phyloP scores from a whole-genome alignment of 64 coral and sea anemone species.

The Montipora cactus region DNA sequence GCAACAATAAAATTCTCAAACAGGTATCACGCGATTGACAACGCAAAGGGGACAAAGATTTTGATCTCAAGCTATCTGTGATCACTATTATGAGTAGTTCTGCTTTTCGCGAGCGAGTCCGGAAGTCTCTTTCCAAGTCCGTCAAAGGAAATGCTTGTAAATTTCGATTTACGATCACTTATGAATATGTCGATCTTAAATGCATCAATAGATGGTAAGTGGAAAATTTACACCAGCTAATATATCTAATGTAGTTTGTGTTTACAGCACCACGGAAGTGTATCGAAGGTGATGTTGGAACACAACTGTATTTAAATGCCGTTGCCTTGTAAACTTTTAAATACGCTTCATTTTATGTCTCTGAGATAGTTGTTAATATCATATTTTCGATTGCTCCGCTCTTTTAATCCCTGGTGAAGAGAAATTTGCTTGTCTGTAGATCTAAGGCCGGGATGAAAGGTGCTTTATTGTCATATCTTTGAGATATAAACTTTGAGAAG shows the following conservation, averaged over 20 bases:
- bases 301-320: too few species aligned
- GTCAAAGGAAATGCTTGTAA: conserved; percentile 87
- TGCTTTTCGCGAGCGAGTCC: conserved; percentile 31
- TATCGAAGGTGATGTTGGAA: too few species aligned
- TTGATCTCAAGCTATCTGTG: neutral
- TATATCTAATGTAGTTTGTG: neutral
- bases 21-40: neutral
- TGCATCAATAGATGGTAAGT: conserved; percentile 85
- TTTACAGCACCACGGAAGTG: too few species aligned
- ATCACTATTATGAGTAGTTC: neutral
- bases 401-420: too few species aligned
- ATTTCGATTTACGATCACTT: conserved; percentile 93
- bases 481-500: too few species aligned
- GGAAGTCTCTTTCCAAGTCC: conserved; percentile 74
- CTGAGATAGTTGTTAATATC: too few species aligned
- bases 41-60: neutral
- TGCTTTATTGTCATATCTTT: too few species aligned
- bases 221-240: neutral
- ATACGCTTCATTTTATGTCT: too few species aligned
- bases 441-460: too few species aligned
- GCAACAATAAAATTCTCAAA: neutral
- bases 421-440: too few species aligned
- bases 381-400: too few species aligned
- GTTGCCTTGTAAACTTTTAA: too few species aligned
- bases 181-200: conserved; percentile 92